These are phyloP conservation scores for Fistularia commersonii DNA, from an alignment of 2,797 vertebrate species.

Conservation along the genomic window DNA sequence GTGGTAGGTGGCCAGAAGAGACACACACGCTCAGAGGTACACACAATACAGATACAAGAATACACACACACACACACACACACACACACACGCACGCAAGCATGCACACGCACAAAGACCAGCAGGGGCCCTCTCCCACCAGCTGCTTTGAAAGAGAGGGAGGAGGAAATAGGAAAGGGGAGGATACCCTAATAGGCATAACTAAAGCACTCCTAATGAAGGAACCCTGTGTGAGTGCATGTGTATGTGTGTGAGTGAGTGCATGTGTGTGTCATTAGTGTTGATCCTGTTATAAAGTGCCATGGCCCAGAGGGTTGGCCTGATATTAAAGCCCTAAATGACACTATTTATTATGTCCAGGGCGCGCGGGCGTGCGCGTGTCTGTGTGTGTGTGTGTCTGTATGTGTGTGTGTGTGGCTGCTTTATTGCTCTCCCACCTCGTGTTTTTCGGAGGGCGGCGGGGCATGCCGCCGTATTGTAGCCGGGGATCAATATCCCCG, in stretches of 20 bases:
- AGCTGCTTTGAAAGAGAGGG: conserved; percentile 77
- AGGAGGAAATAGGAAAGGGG: conserved; percentile 74
- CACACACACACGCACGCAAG: too few relatives aligned
- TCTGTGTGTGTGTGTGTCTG: conserved; percentile 14
- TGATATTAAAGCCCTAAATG: conserved; percentile 84
- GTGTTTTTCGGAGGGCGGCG: conserved; percentile 48
- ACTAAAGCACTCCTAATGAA: conserved; percentile 74
- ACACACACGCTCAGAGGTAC: conserved; percentile 44
- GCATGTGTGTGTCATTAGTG: conserved; percentile 52
- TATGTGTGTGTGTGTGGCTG: conserved; percentile 27
- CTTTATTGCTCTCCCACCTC: conserved; percentile 82
- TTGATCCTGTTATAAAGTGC: conserved; percentile 78
- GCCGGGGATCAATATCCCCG: conserved; percentile 82
- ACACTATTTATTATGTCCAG: conserved; percentile 83
- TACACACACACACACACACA: conserved; percentile 14
- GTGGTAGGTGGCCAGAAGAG: conserved; percentile 65
- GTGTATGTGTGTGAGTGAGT: conserved; percentile 24
- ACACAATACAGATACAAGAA: conserved; percentile 51
- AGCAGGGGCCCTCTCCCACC: conserved; percentile 73
- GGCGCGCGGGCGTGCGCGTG: conserved; percentile 50
- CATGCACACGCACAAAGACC: conserved; percentile 44
- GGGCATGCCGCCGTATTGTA: conserved; percentile 48
- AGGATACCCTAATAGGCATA: conserved; percentile 72
- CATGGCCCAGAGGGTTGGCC: conserved; percentile 73
- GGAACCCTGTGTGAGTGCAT: conserved; percentile 47